Percentiles rank a stretch among this genome's conserved stretches.
These are phyloP conservation scores for Pimephales promelas DNA, from an alignment of 2,113 vertebrate genomes.

Conservation along the genomic window DNA sequence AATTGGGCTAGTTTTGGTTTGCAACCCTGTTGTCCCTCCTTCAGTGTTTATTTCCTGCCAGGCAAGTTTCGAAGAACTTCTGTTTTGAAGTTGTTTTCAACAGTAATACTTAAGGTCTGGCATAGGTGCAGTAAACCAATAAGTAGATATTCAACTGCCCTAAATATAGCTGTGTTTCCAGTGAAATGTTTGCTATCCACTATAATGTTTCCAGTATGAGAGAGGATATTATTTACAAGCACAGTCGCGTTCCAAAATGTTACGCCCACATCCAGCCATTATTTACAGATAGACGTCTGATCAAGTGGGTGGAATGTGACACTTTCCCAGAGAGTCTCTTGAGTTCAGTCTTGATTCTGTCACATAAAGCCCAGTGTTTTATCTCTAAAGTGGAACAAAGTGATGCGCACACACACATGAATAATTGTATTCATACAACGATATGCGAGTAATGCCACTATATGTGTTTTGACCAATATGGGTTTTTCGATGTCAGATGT, in stretches of 20 bases:
- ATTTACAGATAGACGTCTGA: background rate
- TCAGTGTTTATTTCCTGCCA: background rate
- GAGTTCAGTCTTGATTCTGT: conserved; percentile 1
- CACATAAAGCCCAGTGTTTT: background rate
- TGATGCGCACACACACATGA: background rate
- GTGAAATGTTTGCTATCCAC: no score
- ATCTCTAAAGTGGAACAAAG: background rate
- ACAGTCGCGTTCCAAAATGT: conserved; percentile 3
- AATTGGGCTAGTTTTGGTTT: no score
- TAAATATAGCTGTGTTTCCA: conserved; percentile 48
- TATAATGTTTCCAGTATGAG: background rate
- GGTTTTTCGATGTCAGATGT: background rate
- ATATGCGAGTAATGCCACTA: background rate
- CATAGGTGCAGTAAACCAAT: conserved; percentile 8
- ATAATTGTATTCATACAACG: background rate
- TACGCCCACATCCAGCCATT: background rate
- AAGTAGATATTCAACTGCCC: conserved; percentile 25
- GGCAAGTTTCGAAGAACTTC: background rate
- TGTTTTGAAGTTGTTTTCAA: conserved; percentile 3
- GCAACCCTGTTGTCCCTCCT: background rate
- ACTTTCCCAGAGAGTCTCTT: background rate
- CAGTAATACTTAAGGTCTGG: background rate
- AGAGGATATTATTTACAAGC: conserved; percentile 50
- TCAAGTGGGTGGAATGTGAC: conserved; percentile 18
- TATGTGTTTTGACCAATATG: background rate